Evolutionary conservation across 2,888 invertebrate genomes (phyloP), one percentile per base, ranked within the genome.

Genomic region (Clivina fossor): DNA sequence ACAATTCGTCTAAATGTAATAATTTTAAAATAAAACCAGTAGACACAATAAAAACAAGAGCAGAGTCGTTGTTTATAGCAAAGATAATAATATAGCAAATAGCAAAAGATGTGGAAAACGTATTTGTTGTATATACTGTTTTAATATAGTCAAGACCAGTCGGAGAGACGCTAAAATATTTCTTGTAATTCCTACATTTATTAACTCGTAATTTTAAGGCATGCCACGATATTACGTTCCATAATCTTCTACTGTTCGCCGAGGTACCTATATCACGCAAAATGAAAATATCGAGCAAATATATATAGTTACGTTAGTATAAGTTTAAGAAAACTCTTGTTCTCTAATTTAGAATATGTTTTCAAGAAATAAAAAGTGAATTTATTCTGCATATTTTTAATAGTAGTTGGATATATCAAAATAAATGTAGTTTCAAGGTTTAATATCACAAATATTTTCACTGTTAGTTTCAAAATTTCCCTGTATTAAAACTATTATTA

Each of bases 281-380:
- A 44, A 44, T 44, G 44, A 44, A 30, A 44, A 44, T 44, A 44
- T 44, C n/a, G n/a, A n/a, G n/a, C n/a, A n/a, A n/a, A n/a, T n/a
- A n/a, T n/a, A n/a, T n/a, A n/a, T n/a, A n/a, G n/a, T n/a, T n/a
- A 30, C 28, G 44, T 44, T 11, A 19, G 30, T 30, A 28, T 30
- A 44, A 11, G 32, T 44, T 24, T 15, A 44, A 20, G n/a, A n/a
- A 44, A 44, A 18, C 22, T 44, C 44, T 44, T 44, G 44, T 44
- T 18, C 30, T 44, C 18, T 44, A 44, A 44, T 44, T 44, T 44
- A 44, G 18, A 44, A 44, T 19, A 44, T 44, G 18, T 18, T 19
- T 32, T 16, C 5, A 19, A 11, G 44, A 30, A 44, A n/a, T n/a
- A n/a, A n/a, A n/a, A n/a, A n/a, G n/a, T n/a, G n/a, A n/a, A n/a